Percentiles rank a stretch among this genome's conserved stretches.
phyloP scores from a whole-genome alignment of 2,888 invertebrate species.

The Cerastoderma edule region DNA sequence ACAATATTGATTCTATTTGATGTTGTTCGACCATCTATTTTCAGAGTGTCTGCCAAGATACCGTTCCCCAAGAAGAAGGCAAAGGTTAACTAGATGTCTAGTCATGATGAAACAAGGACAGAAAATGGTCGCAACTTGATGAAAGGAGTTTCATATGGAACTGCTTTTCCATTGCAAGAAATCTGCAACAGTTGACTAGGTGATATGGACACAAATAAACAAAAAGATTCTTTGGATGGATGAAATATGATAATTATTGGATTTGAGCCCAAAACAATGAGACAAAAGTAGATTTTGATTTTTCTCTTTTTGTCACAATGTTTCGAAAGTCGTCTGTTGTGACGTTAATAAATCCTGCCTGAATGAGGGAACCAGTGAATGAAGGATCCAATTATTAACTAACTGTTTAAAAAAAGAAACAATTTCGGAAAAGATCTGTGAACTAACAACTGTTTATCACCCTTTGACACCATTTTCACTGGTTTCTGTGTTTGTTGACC shows the following conservation, averaged over 20 bases:
- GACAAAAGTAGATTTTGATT: slow-evolving; percentile 4
- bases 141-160: slow-evolving; percentile 34
- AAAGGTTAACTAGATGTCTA: slow-evolving; percentile 71
- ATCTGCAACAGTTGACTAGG: not conserved
- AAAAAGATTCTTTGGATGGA: not conserved
- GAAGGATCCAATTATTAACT: not conserved
- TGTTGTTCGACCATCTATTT: too few species aligned
- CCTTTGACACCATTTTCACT: not conserved
- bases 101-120: not conserved
- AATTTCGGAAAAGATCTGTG: too few species aligned
- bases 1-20: too few species aligned
- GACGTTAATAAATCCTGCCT: too few species aligned
- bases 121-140: not conserved
- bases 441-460: not conserved
- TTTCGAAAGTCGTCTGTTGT: too few species aligned
- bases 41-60: slow-evolving; percentile 80
- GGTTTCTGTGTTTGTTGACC: not conserved
- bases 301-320: not conserved
- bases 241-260: slow-evolving; percentile 2
- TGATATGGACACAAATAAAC: not conserved
- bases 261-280: not conserved
- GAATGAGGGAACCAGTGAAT: not conserved
- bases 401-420: not conserved
- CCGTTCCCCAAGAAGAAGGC: slow-evolving; percentile 82
- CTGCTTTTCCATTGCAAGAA: too few species aligned